Evolutionary conservation across 2,888 invertebrate species (phyloP).

Genomic region (Suillia variegata): DNA sequence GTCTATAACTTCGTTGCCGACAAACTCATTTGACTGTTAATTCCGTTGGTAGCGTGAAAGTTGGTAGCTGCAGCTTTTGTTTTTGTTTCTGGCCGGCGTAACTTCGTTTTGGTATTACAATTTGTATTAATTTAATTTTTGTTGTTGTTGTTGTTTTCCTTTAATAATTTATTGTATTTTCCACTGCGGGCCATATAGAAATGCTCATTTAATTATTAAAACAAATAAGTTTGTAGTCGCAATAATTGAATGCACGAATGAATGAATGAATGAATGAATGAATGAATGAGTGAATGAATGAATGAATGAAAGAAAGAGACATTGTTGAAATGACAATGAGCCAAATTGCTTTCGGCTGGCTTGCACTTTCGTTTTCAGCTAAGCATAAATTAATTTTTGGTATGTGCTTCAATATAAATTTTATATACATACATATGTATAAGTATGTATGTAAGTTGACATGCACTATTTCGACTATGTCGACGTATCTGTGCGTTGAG

Average conservation of each 20-base stretch:
- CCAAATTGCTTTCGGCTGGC: not conserved
- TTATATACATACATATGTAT: too few relatives aligned
- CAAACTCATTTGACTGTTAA: not conserved
- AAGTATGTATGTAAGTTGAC: too few relatives aligned
- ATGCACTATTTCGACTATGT: too few relatives aligned
- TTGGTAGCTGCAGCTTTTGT: not conserved
- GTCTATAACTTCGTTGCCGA: not conserved
- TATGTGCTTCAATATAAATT: too few relatives aligned
- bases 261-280: too few relatives aligned
- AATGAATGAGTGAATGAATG: too few relatives aligned
- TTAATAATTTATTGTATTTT: not conserved
- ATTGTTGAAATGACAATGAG: not conserved
- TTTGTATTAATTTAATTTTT: too few relatives aligned
- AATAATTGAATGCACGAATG: too few relatives aligned
- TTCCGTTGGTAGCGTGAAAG: conserved; percentile 11
- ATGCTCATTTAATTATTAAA: not conserved
- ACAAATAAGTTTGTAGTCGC: not conserved
- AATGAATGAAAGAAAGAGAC: too few relatives aligned
- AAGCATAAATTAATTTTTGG: not conserved
- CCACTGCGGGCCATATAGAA: not conserved
- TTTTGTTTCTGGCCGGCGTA: too few relatives aligned
- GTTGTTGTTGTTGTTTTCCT: not conserved
- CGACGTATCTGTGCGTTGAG: too few relatives aligned
- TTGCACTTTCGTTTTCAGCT: not conserved
- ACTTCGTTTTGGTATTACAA: too few relatives aligned